Conservation (phyloP, 2,113 vertebrate genomes). For the Potamarius usumacintae region DNA sequence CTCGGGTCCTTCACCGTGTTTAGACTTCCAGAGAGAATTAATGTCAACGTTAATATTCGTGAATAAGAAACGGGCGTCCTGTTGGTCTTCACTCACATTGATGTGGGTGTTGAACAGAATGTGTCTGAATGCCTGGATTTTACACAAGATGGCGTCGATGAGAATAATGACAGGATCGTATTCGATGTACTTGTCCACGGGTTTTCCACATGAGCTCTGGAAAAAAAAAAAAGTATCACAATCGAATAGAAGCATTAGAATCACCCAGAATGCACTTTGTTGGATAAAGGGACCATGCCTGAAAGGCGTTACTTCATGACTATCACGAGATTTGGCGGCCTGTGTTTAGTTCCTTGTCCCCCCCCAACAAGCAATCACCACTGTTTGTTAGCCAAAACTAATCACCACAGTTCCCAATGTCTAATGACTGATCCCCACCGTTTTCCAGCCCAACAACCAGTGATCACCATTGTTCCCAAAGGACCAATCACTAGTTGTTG, state of each 20-base stretch:
- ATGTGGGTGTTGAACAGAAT: conserved; percentile 93
- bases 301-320: neutral
- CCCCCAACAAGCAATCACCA: no score
- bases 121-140: conserved; percentile 93
- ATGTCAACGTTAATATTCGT: no score
- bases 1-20: no score
- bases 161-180: conserved; percentile 98
- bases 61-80: no score
- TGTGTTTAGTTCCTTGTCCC: neutral
- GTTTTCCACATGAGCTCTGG: conserved; percentile 91
- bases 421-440: no score
- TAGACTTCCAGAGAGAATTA: no score
- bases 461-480: no score
- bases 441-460: no score
- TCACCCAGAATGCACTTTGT: neutral
- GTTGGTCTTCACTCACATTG: conserved; percentile 77
- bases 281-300: neutral
- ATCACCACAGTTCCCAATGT: no score
- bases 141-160: conserved; percentile 93
- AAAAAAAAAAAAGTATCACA: neutral
- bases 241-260: neutral
- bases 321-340: neutral
- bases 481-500: no score
- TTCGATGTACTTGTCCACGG: conserved; percentile 97
- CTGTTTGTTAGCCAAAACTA: no score